A percentile compares a stretch with the other conserved stretches of the same genome.
phyloP scores from a whole-genome alignment of 2,113 vertebrate species.

The Chelonoidis abingdonii region DNA sequence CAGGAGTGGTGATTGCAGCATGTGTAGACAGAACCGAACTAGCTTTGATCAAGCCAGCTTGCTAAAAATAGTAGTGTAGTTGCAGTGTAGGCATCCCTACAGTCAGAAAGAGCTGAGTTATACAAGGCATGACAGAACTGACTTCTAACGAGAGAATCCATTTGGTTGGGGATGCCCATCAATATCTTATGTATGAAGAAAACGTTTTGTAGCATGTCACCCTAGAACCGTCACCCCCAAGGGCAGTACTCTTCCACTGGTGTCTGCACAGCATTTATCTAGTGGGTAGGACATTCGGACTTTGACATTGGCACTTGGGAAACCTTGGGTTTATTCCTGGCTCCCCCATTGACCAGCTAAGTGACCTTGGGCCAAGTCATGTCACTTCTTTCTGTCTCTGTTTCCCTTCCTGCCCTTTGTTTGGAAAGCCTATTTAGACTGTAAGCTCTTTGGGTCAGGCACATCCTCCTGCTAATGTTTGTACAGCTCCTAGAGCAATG shows the following conservation, averaged over 20 bases:
- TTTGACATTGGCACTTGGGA: not conserved
- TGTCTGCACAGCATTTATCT: not conserved
- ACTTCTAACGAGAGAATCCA: not conserved
- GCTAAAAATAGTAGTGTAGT: not conserved
- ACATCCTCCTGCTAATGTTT: accelerated
- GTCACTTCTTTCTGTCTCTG: not conserved
- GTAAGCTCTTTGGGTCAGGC: not conserved
- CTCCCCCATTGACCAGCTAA: not conserved
- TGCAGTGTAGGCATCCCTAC: not conserved
- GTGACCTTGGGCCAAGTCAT: not conserved
- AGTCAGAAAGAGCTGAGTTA: not conserved
- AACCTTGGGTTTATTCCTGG: not conserved
- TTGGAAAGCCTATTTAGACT: not conserved
- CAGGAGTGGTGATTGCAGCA: not conserved
- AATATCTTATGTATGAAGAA: not conserved
- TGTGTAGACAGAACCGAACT: not conserved
- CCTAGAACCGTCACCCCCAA: not conserved
- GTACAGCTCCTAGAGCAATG: not conserved
- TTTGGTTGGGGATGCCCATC: not conserved
- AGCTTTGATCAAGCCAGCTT: not conserved
- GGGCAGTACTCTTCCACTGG: not conserved
- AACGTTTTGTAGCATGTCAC: not conserved
- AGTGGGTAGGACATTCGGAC: not conserved
- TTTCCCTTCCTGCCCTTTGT: accelerated
- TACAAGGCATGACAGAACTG: not conserved